Percentiles rank a stretch among this genome's conserved stretches.
Conservation (phyloP, 1,140 invertebrate genomes). For the Pseudomyrmex dendroicus region DNA sequence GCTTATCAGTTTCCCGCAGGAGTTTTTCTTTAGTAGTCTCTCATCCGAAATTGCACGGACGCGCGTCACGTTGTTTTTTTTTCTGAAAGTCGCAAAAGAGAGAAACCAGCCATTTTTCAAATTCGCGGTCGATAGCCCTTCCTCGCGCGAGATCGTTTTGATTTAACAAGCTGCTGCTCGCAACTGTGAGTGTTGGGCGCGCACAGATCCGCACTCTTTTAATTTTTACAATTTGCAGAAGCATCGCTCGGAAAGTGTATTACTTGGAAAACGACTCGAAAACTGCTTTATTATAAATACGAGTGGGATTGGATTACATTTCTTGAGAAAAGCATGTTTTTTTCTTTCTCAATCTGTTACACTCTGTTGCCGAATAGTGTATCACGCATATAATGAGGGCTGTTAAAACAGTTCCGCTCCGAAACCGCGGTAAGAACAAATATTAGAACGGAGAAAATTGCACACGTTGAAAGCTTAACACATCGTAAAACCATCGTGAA, state of each 20-base stretch:
- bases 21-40: conserved; percentile 74
- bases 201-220: neutral
- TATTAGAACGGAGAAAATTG: conserved; percentile 51
- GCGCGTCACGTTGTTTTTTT: neutral
- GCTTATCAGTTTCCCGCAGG: conserved; percentile 82
- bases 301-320: conserved; percentile 14
- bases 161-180: neutral
- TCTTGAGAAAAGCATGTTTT: conserved; percentile 1
- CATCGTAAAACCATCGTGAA: conserved; percentile 29
- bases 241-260: neutral
- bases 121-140: neutral
- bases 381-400: conserved; percentile 27
- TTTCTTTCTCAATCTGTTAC: conserved; percentile 26
- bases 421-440: conserved; percentile 45
- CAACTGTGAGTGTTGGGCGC: neutral
- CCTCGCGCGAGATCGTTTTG: neutral
- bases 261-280: conserved; percentile 1
- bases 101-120: conserved; percentile 4
- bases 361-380: conserved; percentile 31
- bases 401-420: conserved; percentile 54
- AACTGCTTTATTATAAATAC: neutral
- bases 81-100: neutral
- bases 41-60: conserved; percentile 30
- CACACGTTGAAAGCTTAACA: conserved; percentile 13
- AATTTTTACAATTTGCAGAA: neutral